phyloP scores from a whole-genome alignment of 2,113 vertebrate genomes.

The Istiophorus platypterus region DNA sequence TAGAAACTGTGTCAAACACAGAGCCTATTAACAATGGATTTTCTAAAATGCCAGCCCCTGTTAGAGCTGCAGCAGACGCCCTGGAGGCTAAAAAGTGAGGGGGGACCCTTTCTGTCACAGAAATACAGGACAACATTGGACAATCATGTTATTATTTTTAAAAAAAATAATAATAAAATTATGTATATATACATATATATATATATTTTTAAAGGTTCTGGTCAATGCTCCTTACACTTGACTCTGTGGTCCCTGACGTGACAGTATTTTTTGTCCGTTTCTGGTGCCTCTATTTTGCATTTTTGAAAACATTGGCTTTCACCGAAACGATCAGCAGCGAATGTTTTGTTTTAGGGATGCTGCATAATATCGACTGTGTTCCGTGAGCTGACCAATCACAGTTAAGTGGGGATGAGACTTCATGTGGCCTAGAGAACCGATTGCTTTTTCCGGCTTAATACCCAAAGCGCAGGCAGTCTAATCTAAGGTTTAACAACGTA shows the following conservation, averaged over 20 bases:
- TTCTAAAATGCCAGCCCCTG: constrained; percentile 56
- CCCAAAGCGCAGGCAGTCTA: background rate
- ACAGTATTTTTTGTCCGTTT: background rate
- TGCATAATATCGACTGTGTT: background rate
- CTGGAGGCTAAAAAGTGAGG: constrained; percentile 30
- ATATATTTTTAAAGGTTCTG: no score
- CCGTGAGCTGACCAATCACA: background rate
- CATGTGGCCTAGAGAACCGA: background rate
- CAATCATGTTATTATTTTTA: no score
- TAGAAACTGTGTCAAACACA: constrained; percentile 73
- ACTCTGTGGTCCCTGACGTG: background rate
- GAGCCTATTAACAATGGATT: constrained; percentile 74
- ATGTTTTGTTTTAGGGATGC: background rate
- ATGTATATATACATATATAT: no score
- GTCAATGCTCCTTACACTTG: background rate
- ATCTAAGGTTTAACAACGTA: background rate
- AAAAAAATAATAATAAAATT: no score
- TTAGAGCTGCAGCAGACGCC: constrained; percentile 57
- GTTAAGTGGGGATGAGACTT: background rate
- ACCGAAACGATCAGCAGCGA: background rate
- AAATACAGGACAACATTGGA: background rate
- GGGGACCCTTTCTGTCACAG: constrained; percentile 24
- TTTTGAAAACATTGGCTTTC: background rate
- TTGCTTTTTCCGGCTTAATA: background rate
- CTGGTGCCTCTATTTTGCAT: background rate